phyloP scores from a whole-genome alignment of 2,113 vertebrate species.

The Gadus chalcogrammus region DNA sequence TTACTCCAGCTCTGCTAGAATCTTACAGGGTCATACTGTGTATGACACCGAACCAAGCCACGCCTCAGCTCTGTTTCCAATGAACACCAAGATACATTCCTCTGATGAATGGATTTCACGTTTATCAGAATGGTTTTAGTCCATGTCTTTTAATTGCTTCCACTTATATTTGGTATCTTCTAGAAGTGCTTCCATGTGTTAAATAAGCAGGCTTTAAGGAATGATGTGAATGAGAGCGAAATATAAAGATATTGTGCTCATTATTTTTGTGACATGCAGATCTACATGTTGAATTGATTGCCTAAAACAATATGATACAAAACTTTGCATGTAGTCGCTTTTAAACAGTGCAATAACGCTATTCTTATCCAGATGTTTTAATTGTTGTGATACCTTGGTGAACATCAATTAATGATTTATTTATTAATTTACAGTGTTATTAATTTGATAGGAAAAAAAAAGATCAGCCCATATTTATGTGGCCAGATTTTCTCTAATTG shows the following conservation, averaged over 20 bases:
- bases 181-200: slow-evolving; percentile 50
- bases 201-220: slow-evolving; percentile 15
- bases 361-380: slow-evolving; percentile 19
- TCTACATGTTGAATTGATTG: slow-evolving; percentile 10
- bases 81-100: slow-evolving; percentile 6
- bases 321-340: slow-evolving; percentile 28
- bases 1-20: too few relatives aligned
- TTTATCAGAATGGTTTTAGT: not conserved
- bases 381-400: slow-evolving; percentile 12
- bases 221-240: slow-evolving; percentile 32
- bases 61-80: too few relatives aligned
- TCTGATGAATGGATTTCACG: not conserved
- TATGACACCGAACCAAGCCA: too few relatives aligned
- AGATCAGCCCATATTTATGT: too few relatives aligned
- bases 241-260: not conserved
- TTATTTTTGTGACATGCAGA: not conserved
- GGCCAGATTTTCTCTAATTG: too few relatives aligned
- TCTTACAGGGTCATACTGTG: too few relatives aligned
- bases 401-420: slow-evolving; percentile 1
- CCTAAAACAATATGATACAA: not conserved
- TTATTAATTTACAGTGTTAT: not conserved
- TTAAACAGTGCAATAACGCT: slow-evolving; percentile 23
- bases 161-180: slow-evolving; percentile 14
- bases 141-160: slow-evolving; percentile 21
- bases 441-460: too few relatives aligned